These are phyloP conservation scores for Manacus vitellinus DNA, from an alignment of 2,113 vertebrate species.

Conservation along the genomic window DNA sequence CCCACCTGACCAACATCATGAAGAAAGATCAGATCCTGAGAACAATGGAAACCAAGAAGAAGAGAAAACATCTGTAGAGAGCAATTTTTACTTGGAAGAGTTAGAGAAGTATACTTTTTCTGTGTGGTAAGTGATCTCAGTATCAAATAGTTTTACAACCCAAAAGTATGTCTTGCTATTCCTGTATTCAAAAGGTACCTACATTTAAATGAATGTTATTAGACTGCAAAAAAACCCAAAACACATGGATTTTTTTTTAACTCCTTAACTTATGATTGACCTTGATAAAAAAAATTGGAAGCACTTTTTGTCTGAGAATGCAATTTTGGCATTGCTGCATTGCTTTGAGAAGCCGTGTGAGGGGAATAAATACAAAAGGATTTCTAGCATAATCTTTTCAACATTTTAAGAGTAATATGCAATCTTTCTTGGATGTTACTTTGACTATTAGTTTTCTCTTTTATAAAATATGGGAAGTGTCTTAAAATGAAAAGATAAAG, in stretches of 20 bases:
- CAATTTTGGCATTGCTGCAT: not conserved
- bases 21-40: not conserved
- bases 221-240: not conserved
- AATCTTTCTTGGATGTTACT: not conserved
- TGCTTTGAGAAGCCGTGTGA: not conserved
- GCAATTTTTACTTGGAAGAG: constrained; percentile 61
- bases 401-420: not conserved
- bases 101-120: constrained; percentile 74
- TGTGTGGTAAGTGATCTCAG: constrained; percentile 67
- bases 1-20: not conserved
- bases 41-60: not conserved
- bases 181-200: not conserved
- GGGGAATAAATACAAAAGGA: not conserved
- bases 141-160: not conserved
- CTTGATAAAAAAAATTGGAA: not conserved
- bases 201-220: not conserved
- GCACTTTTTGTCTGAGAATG: not conserved
- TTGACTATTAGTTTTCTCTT: not conserved
- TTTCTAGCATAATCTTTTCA: not conserved
- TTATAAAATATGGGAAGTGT: not conserved
- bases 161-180: not conserved
- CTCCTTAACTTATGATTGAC: not conserved
- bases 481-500: not conserved
- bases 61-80: not conserved
- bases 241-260: not conserved